Evolutionary conservation across 2,797 vertebrate species (phyloP).

Genomic region (Pseudochromis fuscus): DNA sequence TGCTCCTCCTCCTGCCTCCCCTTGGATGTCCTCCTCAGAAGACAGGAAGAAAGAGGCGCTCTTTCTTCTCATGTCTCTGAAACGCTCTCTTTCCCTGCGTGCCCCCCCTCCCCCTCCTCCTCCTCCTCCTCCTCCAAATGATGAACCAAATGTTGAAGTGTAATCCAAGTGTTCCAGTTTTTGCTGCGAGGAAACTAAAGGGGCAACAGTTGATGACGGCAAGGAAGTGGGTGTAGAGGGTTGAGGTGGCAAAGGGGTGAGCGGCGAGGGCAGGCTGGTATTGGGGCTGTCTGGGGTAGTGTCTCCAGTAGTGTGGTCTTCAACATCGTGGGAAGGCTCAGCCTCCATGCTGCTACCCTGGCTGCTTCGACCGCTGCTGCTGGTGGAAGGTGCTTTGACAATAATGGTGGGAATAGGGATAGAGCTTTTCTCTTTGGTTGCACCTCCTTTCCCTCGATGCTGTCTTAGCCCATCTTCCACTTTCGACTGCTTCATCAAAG

Average conservation of each 20-base stretch:
- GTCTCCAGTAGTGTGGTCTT: conserved; percentile 67
- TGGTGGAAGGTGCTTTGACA: conserved; percentile 95
- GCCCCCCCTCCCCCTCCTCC: conserved; percentile 59
- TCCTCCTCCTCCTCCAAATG: conserved; percentile 72
- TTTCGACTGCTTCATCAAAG: conserved; percentile 92
- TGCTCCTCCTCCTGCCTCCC: conserved; percentile 77
- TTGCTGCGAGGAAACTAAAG: conserved; percentile 70
- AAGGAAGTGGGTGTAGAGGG: conserved; percentile 61
- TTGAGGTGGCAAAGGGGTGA: conserved; percentile 72
- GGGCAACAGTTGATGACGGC: conserved; percentile 62
- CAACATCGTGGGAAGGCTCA: conserved; percentile 71
- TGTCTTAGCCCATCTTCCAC: conserved; percentile 85
- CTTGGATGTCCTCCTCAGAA: conserved; percentile 89
- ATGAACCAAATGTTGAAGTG: conserved; percentile 82
- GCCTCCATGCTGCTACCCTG: conserved; percentile 95
- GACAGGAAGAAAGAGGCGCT: conserved; percentile 93
- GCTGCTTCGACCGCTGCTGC: conserved; percentile 94
- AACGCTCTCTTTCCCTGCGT: conserved; percentile 86
- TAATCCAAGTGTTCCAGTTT: conserved; percentile 83
- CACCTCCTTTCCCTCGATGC: conserved; percentile 77
- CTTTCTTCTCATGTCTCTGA: conserved; percentile 90
- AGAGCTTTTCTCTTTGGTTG: conserved; percentile 89
- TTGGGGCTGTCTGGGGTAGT: conserved; percentile 62
- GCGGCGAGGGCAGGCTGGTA: conserved; percentile 74
- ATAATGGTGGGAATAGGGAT: conserved; percentile 96